Evolutionary conservation across 2,113 vertebrate genomes (phyloP), one percentile per base, ranked within the genome.

Genomic region (Phalacrocorax carbo): DNA sequence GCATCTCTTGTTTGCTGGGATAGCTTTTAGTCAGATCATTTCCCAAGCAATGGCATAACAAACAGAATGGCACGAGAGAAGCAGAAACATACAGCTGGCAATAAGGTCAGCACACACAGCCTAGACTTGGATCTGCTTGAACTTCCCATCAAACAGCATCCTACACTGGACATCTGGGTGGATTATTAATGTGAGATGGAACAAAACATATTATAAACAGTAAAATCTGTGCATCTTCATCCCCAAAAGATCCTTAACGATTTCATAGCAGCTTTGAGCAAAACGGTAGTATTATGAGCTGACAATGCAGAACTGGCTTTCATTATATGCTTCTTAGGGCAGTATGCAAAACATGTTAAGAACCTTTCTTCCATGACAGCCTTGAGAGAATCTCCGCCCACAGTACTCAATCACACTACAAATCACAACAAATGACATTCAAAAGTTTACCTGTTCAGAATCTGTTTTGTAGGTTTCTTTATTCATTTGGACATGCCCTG

Each of bases 131-230:
- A 95, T 90, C 66, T 82, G 49, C 62, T 61, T 46, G 49, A 85
- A 89, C 49, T 79, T 96, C 29, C 69, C 36, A 75, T 75, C 78
- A 93, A 94, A 73, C 40, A 90, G 82, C 54, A 85, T 49, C 40
- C 66, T 85, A 66, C n/a, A n/a, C 27, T 6, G 92, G 94, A 66
- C 82, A 96, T 94, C 82, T 90, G 85, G 62, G 36, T 66, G 49
- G 92, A 85, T 95, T 94, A 93, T 69, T 88, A 69, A 61, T 32
- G 65, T 20, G 70, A 85, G 62, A 94, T 34, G 25, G 65, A 96
- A 93, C 66, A 86, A 93, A 94, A 94, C 18, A 77, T 69, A 76
- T 27, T 54, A 93, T 82, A 91, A 88, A 93, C 78, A 95, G 51
- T 80, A 90, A 94, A 95, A 89, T 85, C 70, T 77, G 58, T 70